Conservation (phyloP, 2,113 vertebrate species). For the Dasyurus viverrinus region DNA sequence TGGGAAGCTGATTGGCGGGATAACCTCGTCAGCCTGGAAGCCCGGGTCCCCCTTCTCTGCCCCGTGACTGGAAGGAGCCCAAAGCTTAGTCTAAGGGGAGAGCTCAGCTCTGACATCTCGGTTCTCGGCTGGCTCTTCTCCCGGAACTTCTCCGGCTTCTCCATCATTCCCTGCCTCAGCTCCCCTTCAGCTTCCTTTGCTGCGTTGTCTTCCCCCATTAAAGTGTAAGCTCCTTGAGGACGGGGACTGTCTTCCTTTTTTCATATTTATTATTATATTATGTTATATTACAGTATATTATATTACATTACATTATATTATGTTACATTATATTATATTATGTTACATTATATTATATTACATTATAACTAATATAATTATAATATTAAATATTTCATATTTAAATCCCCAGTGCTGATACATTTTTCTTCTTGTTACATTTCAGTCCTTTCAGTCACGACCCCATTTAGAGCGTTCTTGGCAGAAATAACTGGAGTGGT, state of each 20-base stretch:
- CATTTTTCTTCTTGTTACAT: no score
- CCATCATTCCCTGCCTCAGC: neutral
- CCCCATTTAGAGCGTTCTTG: no score
- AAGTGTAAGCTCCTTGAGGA: neutral
- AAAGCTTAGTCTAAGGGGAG: neutral
- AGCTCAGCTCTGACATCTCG: no score
- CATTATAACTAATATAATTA: no score
- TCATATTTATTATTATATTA: neutral
- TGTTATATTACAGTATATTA: no score
- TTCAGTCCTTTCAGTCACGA: no score
- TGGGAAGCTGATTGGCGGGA: neutral
- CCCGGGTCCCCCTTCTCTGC: neutral
- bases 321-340: no score
- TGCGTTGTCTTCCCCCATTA: neutral
- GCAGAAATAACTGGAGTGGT: no score
- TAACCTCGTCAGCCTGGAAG: neutral
- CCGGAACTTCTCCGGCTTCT: neutral
- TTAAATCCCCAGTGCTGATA: neutral
- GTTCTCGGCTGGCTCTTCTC: rapidly evolving
- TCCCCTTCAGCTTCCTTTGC: neutral
- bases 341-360: no score
- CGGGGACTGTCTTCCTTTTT: neutral
- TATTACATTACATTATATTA: no score
- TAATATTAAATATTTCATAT: neutral
- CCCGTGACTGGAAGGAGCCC: neutral